phyloP scores from a whole-genome alignment of 2,113 vertebrate genomes.

The Ctenomys sociabilis region DNA sequence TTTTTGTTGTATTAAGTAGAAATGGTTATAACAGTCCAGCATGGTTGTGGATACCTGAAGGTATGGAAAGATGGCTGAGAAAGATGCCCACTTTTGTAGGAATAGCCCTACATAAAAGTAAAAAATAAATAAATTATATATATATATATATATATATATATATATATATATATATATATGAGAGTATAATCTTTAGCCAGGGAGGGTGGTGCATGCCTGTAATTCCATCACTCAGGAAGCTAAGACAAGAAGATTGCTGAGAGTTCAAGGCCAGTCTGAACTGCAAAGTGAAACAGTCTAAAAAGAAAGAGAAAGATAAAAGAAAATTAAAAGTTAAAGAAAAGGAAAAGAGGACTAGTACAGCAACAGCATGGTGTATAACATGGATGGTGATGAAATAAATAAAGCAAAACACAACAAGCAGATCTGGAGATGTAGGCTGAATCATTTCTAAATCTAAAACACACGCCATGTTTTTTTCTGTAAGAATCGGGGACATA shows the following conservation, averaged over 20 bases:
- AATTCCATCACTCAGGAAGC: too few species aligned
- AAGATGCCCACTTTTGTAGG: not conserved
- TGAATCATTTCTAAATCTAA: not conserved
- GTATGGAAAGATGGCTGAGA: not conserved
- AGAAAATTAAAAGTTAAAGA: not conserved
- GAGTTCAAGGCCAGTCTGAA: too few species aligned
- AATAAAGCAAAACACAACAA: constrained; percentile 34
- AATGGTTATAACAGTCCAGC: not conserved
- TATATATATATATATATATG: too few species aligned
- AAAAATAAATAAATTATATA: too few species aligned
- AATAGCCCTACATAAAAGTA: too few species aligned
- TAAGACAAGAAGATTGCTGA: too few species aligned
- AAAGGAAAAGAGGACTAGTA: not conserved
- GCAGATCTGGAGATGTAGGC: not conserved
- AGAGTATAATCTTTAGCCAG: too few species aligned
- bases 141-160: too few species aligned
- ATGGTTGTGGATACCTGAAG: not conserved
- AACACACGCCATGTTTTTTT: not conserved
- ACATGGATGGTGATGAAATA: not conserved
- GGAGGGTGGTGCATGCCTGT: too few species aligned
- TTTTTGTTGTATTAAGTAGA: not conserved
- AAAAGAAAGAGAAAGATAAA: too few species aligned
- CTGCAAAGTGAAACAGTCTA: too few species aligned
- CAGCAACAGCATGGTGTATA: fast-evolving
- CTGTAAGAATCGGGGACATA: not conserved